Conservation (phyloP, 1,140 invertebrate genomes). For the Mamestra configurata region DNA sequence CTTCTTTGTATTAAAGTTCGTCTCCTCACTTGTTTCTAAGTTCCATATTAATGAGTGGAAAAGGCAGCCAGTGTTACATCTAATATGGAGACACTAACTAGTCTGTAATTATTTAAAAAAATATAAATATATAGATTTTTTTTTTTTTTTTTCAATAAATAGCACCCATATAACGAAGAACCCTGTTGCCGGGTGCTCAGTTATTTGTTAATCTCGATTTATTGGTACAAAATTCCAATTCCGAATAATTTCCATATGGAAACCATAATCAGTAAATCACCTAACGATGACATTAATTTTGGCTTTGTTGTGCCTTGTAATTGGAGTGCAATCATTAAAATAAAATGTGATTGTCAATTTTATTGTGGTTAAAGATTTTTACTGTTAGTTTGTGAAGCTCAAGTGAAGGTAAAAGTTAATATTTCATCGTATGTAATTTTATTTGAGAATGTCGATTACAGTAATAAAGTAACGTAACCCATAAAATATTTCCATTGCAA, state of each 20-base stretch:
- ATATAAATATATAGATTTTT: too few species aligned
- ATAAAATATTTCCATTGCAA: constrained; percentile 41
- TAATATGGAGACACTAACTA: too few species aligned
- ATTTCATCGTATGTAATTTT: too few species aligned
- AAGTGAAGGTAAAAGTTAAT: too few species aligned
- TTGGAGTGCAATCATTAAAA: constrained; percentile 55
- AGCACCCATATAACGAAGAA: not conserved
- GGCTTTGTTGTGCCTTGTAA: constrained; percentile 54
- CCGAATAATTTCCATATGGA: constrained; percentile 54
- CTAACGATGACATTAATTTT: constrained; percentile 61
- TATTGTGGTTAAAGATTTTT: not conserved
- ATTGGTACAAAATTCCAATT: constrained; percentile 54
- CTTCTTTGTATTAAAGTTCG: too few species aligned
- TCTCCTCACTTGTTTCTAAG: too few species aligned
- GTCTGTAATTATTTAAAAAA: too few species aligned
- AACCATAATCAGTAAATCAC: constrained; percentile 62
- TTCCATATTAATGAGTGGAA: too few species aligned
- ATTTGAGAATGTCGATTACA: not conserved
- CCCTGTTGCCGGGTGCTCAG: constrained; percentile 29
- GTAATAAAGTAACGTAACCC: constrained; percentile 22
- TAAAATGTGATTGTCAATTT: constrained; percentile 14
- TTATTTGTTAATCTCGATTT: constrained; percentile 55
- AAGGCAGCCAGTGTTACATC: too few species aligned
- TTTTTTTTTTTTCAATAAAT: too few species aligned
- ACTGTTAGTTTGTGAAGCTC: not conserved